These are phyloP conservation scores for Sturnira hondurensis DNA, from an alignment of 2,113 vertebrate species.

Conservation along the genomic window DNA sequence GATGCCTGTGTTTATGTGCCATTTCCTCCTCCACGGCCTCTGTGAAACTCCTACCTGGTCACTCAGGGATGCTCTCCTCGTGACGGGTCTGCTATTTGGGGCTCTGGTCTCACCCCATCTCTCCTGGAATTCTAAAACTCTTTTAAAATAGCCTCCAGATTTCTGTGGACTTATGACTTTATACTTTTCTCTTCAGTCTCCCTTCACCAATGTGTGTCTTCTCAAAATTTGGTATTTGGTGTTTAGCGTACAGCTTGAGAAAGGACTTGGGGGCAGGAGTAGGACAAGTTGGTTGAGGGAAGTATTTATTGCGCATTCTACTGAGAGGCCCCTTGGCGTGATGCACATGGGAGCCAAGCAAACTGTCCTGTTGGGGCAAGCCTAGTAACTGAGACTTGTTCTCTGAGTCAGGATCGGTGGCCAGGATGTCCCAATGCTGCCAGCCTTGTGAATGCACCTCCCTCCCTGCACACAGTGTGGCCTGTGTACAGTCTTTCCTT, in stretches of 20 bases:
- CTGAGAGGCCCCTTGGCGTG: not conserved
- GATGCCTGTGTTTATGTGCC: conserved; percentile 13
- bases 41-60: conserved; percentile 57
- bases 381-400: not conserved
- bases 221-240: conserved; percentile 34
- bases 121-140: conserved; percentile 32
- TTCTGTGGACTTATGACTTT: conserved; percentile 31
- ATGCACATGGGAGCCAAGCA: not conserved
- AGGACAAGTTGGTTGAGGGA: not conserved
- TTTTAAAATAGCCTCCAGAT: conserved; percentile 57
- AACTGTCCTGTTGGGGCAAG: not conserved
- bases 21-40: conserved; percentile 1
- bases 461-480: not conserved
- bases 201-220: not conserved
- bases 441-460: not conserved
- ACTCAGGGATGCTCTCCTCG: conserved; percentile 22
- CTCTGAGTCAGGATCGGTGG: not conserved
- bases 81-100: conserved; percentile 53
- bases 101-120: not conserved
- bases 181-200: not conserved
- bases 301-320: not conserved
- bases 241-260: not conserved
- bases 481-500: not conserved
- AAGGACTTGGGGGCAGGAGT: not conserved
- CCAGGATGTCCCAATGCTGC: not conserved